Evolutionary conservation across 2,888 invertebrate genomes (phyloP).

Genomic region (Myathropa florea): DNA sequence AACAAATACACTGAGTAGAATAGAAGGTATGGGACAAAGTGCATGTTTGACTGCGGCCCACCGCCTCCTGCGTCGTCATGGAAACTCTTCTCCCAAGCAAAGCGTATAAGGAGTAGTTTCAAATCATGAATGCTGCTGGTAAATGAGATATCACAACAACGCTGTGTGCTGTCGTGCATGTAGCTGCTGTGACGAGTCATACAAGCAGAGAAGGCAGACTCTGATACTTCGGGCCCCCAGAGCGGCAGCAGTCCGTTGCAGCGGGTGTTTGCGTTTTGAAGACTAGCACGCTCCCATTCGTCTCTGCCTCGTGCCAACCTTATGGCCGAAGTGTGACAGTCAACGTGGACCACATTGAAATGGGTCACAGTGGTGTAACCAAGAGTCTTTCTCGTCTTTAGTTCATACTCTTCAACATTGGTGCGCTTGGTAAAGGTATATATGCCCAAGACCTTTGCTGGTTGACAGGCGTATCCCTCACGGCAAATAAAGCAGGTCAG

Average conservation of each 20-base stretch:
- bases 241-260: constrained; percentile 98
- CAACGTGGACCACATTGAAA: constrained; percentile 98
- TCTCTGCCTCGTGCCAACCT: constrained; percentile 88
- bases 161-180: constrained; percentile 82
- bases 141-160: constrained; percentile 79
- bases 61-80: constrained; percentile 99
- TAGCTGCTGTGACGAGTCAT: constrained; percentile 95
- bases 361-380: constrained; percentile 96
- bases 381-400: constrained; percentile 92
- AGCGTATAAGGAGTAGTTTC: constrained; percentile 92
- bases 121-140: constrained; percentile 90
- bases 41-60: constrained; percentile 98
- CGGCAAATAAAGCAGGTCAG: constrained; percentile 98
- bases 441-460: constrained; percentile 95
- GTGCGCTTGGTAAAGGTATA: constrained; percentile 98
- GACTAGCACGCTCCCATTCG: constrained; percentile 98
- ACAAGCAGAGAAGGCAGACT: constrained; percentile 95
- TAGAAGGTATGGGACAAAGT: constrained; percentile 95
- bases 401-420: constrained; percentile 95
- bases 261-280: constrained; percentile 98
- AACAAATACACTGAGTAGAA: constrained; percentile 97
- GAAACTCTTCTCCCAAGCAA: constrained; percentile 96
- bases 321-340: constrained; percentile 98
- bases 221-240: constrained; percentile 97
- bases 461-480: constrained; percentile 98